Base-by-base conservation (phyloP, 2,113 vertebrate species). In the Amblyopsis rosae region DNA sequence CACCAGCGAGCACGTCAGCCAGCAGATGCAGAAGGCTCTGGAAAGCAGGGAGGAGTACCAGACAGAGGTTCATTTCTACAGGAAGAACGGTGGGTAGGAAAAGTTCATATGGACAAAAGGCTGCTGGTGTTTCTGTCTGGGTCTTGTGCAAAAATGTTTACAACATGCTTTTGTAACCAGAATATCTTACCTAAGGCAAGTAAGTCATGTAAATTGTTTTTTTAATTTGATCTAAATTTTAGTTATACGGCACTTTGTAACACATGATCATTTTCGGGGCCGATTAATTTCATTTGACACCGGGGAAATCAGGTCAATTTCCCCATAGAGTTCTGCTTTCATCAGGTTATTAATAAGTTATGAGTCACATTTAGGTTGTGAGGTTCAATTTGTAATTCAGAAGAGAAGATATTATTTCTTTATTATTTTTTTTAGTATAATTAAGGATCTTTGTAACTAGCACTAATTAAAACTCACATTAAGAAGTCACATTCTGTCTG, bases 11-110 rank as follows among this genome's bases (percentile, higher is more conserved):
- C 92, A 93, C 0, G 88, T 93, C 70, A 88, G 95, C 82, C 95
- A 96, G 81, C 82, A 86, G 86, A 94, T 98, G 19, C 93, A 95
- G 84, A 96, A 95, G 87, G 95, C 94, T 0, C 90, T 99, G 86
- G 96, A 98, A 49, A 89, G 94, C 72, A 91, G 93, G 55, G 93
- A 97, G 82, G 97, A 98, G 87, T 96, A 94, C 87, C 94, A 96
- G 75, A 70, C 94, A 0, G 95, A 99, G 84, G 94, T 98, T 69
- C 95, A 95, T 89, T 96, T 98, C 91, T 99, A 97, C 90, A 95
- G 95, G 84, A 99, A 99, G 80, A 89, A 93, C 1, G 96, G 96
- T 99, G 87, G 90, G 95, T 79, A 41, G 8, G 5, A 2, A 17
- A 12, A 45, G 19, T 12, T 32, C 9, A 26, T 0, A 0, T 12